These are phyloP conservation scores for Drosophila stalkeri DNA, from an alignment of 2,888 invertebrate genomes.

Conservation along the genomic window DNA sequence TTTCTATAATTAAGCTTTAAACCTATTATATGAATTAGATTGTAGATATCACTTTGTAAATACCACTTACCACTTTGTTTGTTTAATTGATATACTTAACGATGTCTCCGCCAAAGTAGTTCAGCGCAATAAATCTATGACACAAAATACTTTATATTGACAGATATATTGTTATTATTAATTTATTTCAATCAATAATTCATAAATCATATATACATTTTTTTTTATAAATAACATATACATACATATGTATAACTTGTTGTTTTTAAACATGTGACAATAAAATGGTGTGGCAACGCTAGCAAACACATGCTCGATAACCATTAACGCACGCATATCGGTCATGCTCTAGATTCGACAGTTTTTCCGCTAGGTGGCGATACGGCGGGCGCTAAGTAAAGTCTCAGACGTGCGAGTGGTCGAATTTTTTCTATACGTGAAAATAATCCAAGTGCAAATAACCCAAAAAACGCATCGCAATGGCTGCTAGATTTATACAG, in stretches of 20 bases:
- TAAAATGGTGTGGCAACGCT: conserved; percentile 31
- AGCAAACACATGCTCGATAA: conserved; percentile 31
- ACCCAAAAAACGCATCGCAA: conserved; percentile 59
- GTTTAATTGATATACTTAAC: background rate
- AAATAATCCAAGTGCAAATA: conserved; percentile 71
- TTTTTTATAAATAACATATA: background rate
- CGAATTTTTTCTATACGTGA: conserved; percentile 66
- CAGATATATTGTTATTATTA: too few relatives aligned
- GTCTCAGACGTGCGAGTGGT: conserved; percentile 64
- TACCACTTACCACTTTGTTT: background rate
- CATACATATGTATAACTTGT: background rate
- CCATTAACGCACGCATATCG: conserved; percentile 41
- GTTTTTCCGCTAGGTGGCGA: conserved; percentile 78
- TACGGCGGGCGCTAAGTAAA: conserved; percentile 73
- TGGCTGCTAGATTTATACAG: conserved; percentile 85
- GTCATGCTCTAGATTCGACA: conserved; percentile 44
- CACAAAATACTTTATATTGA: too few relatives aligned
- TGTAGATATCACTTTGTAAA: background rate
- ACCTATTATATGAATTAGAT: background rate
- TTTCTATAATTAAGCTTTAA: background rate
- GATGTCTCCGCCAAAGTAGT: too few relatives aligned
- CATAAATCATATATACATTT: background rate
- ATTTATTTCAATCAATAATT: background rate
- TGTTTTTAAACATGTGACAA: conserved; percentile 8
- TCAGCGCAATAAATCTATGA: too few relatives aligned